phyloP scores from a whole-genome alignment of 35 echinoderm and acorn worm species.

The Holothuria glaberrima region DNA sequence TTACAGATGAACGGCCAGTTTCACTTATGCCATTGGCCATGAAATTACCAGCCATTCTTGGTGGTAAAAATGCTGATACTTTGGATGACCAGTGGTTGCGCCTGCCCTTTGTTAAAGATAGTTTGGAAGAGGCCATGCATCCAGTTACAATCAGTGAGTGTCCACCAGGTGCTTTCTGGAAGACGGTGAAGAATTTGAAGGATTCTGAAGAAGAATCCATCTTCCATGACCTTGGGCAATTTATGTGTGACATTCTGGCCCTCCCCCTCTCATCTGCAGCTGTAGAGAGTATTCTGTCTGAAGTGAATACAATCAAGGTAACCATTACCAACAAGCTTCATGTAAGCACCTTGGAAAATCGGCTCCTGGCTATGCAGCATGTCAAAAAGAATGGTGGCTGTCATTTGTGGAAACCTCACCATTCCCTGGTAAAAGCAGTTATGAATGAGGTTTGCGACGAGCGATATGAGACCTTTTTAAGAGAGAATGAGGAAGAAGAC shows the following conservation, averaged over 20 bases:
- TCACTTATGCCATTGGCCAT: background rate
- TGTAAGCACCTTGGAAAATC: conserved; percentile 3
- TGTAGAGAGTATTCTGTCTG: background rate
- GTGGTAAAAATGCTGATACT: background rate
- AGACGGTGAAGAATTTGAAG: background rate
- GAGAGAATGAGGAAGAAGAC: background rate
- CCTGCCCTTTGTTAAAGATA: background rate
- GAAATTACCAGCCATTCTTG: conserved; percentile 4
- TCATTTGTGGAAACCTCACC: conserved; percentile 18
- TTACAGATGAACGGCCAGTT: background rate
- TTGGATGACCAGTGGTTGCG: conserved; percentile 3
- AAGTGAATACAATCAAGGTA: background rate
- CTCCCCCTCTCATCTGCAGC: background rate
- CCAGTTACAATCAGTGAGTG: background rate
- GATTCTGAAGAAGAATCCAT: background rate
- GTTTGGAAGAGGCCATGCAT: background rate
- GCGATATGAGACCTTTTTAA: background rate
- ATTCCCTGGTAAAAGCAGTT: background rate
- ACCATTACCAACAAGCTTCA: background rate
- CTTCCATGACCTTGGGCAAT: background rate
- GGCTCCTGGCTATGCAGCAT: background rate
- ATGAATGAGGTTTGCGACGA: background rate
- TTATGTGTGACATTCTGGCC: background rate
- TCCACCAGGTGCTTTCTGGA: background rate
- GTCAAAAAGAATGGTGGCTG: background rate